Evolutionary conservation across 2,888 invertebrate species (phyloP).

Genomic region (Lissocephala sabroskyi): DNA sequence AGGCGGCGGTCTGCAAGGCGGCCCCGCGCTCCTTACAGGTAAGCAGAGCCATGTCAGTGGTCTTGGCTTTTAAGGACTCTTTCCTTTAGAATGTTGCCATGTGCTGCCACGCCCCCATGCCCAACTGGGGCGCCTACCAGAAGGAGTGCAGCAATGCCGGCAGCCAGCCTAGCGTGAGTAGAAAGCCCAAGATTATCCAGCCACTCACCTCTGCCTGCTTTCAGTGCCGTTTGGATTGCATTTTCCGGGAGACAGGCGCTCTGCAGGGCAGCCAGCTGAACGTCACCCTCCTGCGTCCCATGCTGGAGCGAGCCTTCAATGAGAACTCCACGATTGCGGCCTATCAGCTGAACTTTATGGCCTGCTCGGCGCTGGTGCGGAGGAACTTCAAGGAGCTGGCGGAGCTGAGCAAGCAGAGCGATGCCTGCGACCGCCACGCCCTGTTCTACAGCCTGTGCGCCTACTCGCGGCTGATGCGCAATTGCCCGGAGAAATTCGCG

Average conservation of each 20-base stretch:
- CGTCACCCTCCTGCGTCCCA: conserved; percentile 29
- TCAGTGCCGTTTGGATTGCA: conserved; percentile 47
- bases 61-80: no score
- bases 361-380: conserved; percentile 28
- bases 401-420: conserved; percentile 37
- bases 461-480: conserved; percentile 31
- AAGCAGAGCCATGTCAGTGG: no score
- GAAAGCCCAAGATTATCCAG: background rate
- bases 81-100: conserved; percentile 34
- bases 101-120: conserved; percentile 43
- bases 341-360: conserved; percentile 34
- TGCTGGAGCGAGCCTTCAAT: conserved; percentile 38
- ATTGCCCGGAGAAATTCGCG: conserved; percentile 37
- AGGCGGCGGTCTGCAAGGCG: conserved; percentile 32
- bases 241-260: conserved; percentile 37
- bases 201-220: background rate
- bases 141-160: conserved; percentile 37
- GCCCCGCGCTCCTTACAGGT: conserved; percentile 45
- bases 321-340: conserved; percentile 25
- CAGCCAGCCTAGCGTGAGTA: conserved; percentile 36
- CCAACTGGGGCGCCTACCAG: conserved; percentile 42
- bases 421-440: conserved; percentile 42
- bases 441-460: conserved; percentile 51
- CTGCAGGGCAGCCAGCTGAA: conserved; percentile 27
- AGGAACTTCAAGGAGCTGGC: conserved; percentile 26